phyloP scores from a whole-genome alignment of 2,797 vertebrate genomes.

The Melanotaenia pygmaea region DNA sequence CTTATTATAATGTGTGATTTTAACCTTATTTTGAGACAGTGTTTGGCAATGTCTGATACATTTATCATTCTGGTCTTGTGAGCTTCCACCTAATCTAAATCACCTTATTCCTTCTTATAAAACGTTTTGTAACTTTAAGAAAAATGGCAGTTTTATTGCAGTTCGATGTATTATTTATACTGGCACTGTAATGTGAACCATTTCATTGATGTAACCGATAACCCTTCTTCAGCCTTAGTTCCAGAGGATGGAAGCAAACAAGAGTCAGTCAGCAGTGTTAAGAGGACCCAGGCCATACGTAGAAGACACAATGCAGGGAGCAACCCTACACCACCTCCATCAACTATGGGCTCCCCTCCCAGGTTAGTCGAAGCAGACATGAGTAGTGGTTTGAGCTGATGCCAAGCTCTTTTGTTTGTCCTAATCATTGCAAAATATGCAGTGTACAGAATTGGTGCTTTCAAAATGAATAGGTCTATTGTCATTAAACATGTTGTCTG shows the following conservation, averaged over 20 bases:
- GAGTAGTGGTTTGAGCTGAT: neutral
- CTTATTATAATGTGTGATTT: too few relatives aligned
- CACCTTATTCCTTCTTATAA: too few relatives aligned
- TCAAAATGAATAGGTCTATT: neutral
- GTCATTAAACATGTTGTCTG: neutral
- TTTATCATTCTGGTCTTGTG: too few relatives aligned
- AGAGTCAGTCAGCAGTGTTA: slow-evolving; percentile 86
- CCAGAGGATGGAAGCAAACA: slow-evolving; percentile 84
- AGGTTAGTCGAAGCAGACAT: slow-evolving; percentile 76
- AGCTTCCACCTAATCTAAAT: too few relatives aligned
- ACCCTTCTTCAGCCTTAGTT: slow-evolving; percentile 70
- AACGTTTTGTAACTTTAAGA: too few relatives aligned
- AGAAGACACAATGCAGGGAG: slow-evolving; percentile 92
- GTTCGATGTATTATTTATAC: neutral
- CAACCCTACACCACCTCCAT: slow-evolving; percentile 92
- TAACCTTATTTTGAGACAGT: too few relatives aligned
- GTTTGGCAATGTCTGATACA: too few relatives aligned
- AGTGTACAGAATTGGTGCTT: neutral
- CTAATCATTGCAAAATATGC: neutral
- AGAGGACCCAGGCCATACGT: slow-evolving; percentile 91
- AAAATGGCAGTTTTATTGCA: neutral
- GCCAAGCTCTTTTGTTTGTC: neutral
- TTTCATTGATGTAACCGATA: slow-evolving; percentile 45
- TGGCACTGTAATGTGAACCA: slow-evolving; percentile 38
- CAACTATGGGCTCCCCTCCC: slow-evolving; percentile 92